These are phyloP conservation scores for Drosophila tristis DNA, from an alignment of 1,140 invertebrate species.

Conservation along the genomic window DNA sequence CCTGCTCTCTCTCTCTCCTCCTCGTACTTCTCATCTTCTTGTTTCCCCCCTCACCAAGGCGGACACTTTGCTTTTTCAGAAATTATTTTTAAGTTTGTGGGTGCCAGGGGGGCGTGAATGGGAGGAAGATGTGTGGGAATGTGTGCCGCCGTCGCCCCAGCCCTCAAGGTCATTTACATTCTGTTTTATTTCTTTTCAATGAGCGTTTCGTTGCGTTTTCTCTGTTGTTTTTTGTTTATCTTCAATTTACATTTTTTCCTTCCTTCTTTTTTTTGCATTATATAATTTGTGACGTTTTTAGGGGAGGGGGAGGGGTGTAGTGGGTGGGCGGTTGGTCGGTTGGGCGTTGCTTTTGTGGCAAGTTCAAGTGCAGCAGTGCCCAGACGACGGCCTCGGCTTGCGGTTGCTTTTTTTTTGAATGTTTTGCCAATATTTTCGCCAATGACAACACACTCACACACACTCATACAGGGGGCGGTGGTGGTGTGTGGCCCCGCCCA, in stretches of 20 bases:
- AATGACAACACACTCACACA: constrained; percentile 57
- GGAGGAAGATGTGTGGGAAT: constrained; percentile 13
- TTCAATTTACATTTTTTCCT: constrained; percentile 16
- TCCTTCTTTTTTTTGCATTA: constrained; percentile 55
- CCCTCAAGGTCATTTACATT: constrained; percentile 76
- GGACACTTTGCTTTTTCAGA: constrained; percentile 57
- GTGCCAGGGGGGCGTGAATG: constrained; percentile 28
- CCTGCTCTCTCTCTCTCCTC: no score
- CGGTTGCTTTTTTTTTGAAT: constrained; percentile 60
- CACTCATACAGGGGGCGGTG: neutral
- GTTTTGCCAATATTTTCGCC: constrained; percentile 80
- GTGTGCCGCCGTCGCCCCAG: constrained; percentile 36
- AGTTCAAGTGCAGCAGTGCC: constrained; percentile 70
- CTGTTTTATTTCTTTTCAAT: constrained; percentile 67
- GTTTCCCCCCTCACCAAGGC: constrained; percentile 22
- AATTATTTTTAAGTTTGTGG: constrained; percentile 81
- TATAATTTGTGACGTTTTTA: constrained; percentile 62
- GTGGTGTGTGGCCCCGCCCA: constrained; percentile 1
- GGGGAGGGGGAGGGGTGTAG: neutral
- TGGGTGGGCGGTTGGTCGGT: constrained; percentile 45
- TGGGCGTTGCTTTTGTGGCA: constrained; percentile 59
- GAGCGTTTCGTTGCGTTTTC: constrained; percentile 49
- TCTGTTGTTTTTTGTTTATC: constrained; percentile 19
- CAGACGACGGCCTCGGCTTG: constrained; percentile 9
- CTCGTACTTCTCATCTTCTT: constrained; percentile 9